Base-by-base conservation (phyloP, 2,113 vertebrate species). In the Macquaria ambigua region DNA sequence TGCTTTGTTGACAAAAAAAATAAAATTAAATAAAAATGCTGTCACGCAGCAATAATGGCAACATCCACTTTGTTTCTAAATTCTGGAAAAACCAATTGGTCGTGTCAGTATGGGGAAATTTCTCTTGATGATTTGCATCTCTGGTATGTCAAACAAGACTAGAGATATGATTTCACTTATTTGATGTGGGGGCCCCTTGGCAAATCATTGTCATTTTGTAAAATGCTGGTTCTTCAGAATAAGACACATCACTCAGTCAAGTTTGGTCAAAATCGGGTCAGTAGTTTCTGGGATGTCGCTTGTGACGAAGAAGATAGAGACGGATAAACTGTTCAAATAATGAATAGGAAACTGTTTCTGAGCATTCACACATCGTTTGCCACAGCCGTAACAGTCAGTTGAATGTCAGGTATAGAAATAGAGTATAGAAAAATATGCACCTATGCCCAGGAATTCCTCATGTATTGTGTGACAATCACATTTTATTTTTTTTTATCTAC, bases 231-330 rank as follows among this genome's bases (percentile, higher is more conserved):
- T 80, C 15, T 56, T 63, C 43, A 21, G 41, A 74, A 43, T 15
- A 77, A 20, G 46, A 82, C 69, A 16, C 81, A 31, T 89, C 78
- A 72, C 58, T 84, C 73, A 68, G 73, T 43, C 39, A 53, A 58
- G 77, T 78, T 83, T 77, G 81, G 70, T 82, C 76, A 74, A 88
- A 87, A 81, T 77, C 18, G 34, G 85, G 75, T 88, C 83, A 88
- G 81, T 55, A 58, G 81, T 74, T 88, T 85, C 66, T 72, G 63
- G 39, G 69, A 78, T 62, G 59, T 77, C 21, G 34, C 76, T 43
- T 52, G 64, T 70, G 62, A 81, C 74, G 4, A 10, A 53, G 55
- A 53, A 84, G 43, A 66, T n/a, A n/a, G 66, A 66, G 66, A 63
- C 1, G 21, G 34, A 77, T 72, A 75, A 74, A 82, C 18, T 72